These are phyloP conservation scores for Lethenteron reissneri DNA, from an alignment of 2,113 vertebrate genomes.

Conservation along the genomic window DNA sequence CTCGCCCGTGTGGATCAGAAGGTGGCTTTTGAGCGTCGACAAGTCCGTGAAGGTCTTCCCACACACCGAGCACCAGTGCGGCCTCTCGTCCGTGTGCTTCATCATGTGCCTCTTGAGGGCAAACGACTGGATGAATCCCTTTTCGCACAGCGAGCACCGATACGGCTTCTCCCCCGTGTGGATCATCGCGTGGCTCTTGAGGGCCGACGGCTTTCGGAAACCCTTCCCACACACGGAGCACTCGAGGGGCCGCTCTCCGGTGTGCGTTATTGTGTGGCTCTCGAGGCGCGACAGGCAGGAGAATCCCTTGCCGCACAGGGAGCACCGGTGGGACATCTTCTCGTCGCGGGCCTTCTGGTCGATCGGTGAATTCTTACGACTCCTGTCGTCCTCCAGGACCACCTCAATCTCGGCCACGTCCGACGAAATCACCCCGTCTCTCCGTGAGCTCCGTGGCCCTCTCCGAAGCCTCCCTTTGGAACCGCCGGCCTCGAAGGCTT, in stretches of 20 bases:
- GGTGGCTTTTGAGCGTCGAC: not conserved
- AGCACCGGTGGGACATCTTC: not conserved
- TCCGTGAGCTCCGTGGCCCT: too few relatives aligned
- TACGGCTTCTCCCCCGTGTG: constrained; percentile 5
- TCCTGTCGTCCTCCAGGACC: too few relatives aligned
- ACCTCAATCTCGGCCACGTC: too few relatives aligned
- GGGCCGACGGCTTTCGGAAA: not conserved
- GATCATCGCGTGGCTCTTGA: constrained; percentile 1
- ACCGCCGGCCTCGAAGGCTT: too few relatives aligned
- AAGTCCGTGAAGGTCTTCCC: not conserved
- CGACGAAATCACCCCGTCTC: too few relatives aligned
- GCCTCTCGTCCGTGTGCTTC: not conserved
- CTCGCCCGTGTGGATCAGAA: not conserved
- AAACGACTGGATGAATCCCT: not conserved
- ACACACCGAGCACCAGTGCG: not conserved
- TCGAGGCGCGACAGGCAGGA: not conserved
- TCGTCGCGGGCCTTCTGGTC: not conserved
- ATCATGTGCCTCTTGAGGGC: constrained; percentile 2
- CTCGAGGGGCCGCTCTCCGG: not conserved
- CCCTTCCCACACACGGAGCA: constrained; percentile 2
- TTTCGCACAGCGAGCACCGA: not conserved
- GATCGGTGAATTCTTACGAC: too few relatives aligned
- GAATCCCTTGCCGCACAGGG: not conserved
- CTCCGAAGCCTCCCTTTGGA: too few relatives aligned
- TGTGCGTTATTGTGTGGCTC: not conserved